Evolutionary conservation across 2,888 invertebrate genomes (phyloP).

Genomic region (Mechanitis messenoides): DNA sequence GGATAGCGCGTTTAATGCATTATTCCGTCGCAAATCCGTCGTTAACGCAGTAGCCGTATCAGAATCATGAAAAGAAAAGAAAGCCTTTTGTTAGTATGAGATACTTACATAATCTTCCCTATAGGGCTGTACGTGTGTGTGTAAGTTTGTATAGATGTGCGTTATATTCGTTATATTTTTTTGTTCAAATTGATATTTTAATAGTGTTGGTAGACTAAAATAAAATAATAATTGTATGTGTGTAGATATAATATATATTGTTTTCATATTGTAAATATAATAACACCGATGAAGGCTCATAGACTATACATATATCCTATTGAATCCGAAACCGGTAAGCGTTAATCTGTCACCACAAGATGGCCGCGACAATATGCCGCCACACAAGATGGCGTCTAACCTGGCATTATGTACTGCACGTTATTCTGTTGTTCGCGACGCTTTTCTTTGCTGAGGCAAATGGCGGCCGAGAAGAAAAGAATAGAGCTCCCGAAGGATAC

Average conservation of each 20-base stretch:
- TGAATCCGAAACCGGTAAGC: constrained; percentile 57
- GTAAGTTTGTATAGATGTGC: no score
- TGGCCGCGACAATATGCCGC: constrained; percentile 42
- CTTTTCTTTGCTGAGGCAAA: constrained; percentile 86
- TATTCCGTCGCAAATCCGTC: constrained; percentile 56
- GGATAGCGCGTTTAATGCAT: constrained; percentile 57
- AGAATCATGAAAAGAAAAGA: constrained; percentile 76
- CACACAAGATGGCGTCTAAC: constrained; percentile 74
- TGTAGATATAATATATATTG: no score
- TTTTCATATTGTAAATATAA: background rate
- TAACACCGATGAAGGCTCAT: constrained; percentile 12
- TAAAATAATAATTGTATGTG: no score
- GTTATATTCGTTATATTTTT: no score
- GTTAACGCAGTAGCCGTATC: constrained; percentile 69
- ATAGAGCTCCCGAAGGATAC: constrained; percentile 84
- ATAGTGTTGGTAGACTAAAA: no score
- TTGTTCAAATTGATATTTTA: no score
- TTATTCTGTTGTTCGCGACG: constrained; percentile 84
- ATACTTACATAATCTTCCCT: constrained; percentile 50
- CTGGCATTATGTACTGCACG: constrained; percentile 94
- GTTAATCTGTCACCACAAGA: constrained; percentile 44
- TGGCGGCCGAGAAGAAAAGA: constrained; percentile 87
- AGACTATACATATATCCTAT: constrained; percentile 13
- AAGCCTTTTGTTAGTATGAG: constrained; percentile 74
- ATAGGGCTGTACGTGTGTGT: background rate